Base-by-base conservation (phyloP, 2,888 invertebrate species). In the Agrotis puta region DNA sequence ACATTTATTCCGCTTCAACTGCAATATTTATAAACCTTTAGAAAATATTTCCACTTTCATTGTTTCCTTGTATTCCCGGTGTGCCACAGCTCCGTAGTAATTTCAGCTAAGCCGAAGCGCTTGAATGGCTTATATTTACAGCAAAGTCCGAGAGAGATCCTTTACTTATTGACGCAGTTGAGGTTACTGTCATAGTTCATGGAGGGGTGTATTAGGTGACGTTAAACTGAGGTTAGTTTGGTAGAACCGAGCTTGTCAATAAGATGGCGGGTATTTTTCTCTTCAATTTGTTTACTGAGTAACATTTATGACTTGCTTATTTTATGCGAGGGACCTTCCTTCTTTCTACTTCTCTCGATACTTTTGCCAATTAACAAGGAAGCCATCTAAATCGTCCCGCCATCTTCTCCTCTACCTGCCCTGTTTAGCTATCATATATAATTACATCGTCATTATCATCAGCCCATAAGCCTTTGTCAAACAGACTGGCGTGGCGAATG, bases 81-180 rank as follows among this genome's bases (percentile, higher is more conserved):
- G 86, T 83, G 77, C 48, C 45, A 57, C 57, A 13, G 24, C 62
- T 56, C 33, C 39, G 39, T 63, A 79, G 75, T 86, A 87, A 87
- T 87, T 87, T 85, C 68, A 81, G 83, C 79, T 86, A 87, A 87
- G 84, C 88, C 83, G 64, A 43, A 74, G 69, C 81, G 78, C 80
- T 79, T 76, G 77, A 74, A 78, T 61, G 85, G 85, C 84, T 88
- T 84, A 88, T 87, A 88, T 88, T 88, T 85, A 85, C 84, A 83
- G 71, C 24, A 71, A 86, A 87, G 77, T 85, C 82, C 70, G 48
- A 75, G 79, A 33, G 63, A 71, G 64, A 72, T 77, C 82, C 86
- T 74, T 83, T 82, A 78, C 76, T 81, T 85, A 81, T 69, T 79
- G 77, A 81, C 70, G 68, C 22, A 71, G 74, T 70, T 67, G 74